phyloP scores from a whole-genome alignment of 1,140 invertebrate species.

The Hyles vespertilio region DNA sequence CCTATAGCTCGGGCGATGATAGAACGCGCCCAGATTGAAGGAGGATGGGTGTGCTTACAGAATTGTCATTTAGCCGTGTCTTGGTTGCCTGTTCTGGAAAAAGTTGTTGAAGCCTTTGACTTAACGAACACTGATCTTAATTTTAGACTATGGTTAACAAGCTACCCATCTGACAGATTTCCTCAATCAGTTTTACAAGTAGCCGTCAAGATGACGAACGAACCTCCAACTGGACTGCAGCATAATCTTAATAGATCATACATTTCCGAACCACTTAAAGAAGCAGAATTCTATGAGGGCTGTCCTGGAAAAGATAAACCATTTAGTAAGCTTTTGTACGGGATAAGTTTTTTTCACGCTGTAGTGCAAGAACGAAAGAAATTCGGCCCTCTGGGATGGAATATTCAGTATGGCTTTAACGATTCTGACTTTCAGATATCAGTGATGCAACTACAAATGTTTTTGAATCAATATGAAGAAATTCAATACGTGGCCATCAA shows the following conservation, averaged over 20 bases:
- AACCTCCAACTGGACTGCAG: constrained; percentile 91
- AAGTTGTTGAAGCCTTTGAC: constrained; percentile 87
- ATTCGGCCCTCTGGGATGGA: constrained; percentile 96
- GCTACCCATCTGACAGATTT: constrained; percentile 92
- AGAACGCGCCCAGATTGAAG: constrained; percentile 83
- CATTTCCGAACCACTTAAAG: constrained; percentile 85
- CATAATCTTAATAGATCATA: constrained; percentile 92
- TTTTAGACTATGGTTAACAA: constrained; percentile 92
- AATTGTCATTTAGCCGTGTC: constrained; percentile 95
- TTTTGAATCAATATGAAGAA: constrained; percentile 82
- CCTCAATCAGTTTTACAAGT: constrained; percentile 92
- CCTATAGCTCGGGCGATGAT: constrained; percentile 89
- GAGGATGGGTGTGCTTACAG: constrained; percentile 94
- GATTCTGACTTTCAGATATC: constrained; percentile 96
- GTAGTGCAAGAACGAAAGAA: constrained; percentile 93
- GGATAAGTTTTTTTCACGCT: constrained; percentile 95
- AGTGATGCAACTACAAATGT: constrained; percentile 90
- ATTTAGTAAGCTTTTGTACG: constrained; percentile 89
- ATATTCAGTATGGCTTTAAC: constrained; percentile 96
- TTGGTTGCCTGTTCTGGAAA: constrained; percentile 90
- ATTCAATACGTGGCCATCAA: constrained; percentile 90
- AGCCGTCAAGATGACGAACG: constrained; percentile 96
- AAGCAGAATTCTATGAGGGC: constrained; percentile 81
- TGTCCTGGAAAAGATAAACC: constrained; percentile 82
- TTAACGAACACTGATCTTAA: constrained; percentile 82